Evolutionary conservation across 2,888 invertebrate species (phyloP), one percentile per base, ranked within the genome.

Genomic region (Caradrina clavipalpis): DNA sequence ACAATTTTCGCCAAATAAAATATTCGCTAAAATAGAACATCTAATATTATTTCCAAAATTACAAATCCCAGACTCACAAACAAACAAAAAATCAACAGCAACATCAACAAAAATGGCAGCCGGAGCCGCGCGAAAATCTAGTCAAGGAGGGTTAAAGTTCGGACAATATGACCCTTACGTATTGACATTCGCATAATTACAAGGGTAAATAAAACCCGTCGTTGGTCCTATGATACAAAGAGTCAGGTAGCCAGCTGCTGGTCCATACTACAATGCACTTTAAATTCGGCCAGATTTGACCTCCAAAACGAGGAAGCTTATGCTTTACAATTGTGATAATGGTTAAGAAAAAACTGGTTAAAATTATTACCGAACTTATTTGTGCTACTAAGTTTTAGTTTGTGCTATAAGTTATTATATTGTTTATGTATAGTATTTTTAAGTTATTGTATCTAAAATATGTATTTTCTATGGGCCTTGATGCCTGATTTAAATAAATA

Each of bases 181-280:
- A 81, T 80, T 81, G 78, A 78, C 83, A 76, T 66, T 62, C 57
- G 73, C 70, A 73, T 72, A 78, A 81, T 82, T 75, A 74, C 60
- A 15, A 69, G 60, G 67, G 63, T 73, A 67, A 78, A 81, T 71
- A 71, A 69, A 57, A 51, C 56, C 66, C 53, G 55, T 66, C 67
- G 61, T 49, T 63, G 56, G 76, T 61, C 75, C 51, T 55, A 39
- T 51, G 47, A 88, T 85, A 69, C 70, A 13, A 79, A 54, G 81
- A 87, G 86, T 87, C 92, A 92, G 91, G 91, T 90, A 91, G 84
- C 82, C 93, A 93, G 92, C 90, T 93, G 92, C 90, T 93, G 93
- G 87, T 56, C 50, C 77, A 42, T 61, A 72, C 74, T 71, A 86
- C 68, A 81, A 84, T 84, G 80, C 76, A 81, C 74, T 74, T 81